Percentiles rank a stretch among this genome's conserved stretches.
These are phyloP conservation scores for Dunckerocampus dactyliophorus DNA, from an alignment of 2,113 vertebrate species.

Conservation along the genomic window DNA sequence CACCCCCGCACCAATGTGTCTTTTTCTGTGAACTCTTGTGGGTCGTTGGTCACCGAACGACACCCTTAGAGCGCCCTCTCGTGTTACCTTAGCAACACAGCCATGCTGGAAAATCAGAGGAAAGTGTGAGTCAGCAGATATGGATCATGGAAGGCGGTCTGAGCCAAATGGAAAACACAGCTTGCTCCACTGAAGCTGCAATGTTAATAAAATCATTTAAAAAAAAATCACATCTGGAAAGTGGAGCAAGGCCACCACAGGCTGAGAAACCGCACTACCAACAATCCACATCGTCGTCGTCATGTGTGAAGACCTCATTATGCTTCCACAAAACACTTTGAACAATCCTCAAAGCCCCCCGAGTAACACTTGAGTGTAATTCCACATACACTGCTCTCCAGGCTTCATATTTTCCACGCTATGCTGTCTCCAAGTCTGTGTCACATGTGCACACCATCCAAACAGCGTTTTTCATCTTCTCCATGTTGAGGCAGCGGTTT, in stretches of 20 bases:
- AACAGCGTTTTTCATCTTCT: no score
- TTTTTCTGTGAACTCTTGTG: no score
- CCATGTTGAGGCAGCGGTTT: no score
- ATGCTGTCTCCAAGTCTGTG: no score
- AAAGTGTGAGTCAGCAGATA: conserved; percentile 3
- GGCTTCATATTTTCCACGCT: conserved; percentile 1
- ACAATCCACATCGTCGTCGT: not conserved
- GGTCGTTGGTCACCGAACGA: no score
- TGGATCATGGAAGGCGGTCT: not conserved
- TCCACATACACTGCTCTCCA: not conserved
- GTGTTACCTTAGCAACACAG: no score
- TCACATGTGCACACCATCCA: not conserved
- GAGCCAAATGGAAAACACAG: not conserved
- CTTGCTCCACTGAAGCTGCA: not conserved
- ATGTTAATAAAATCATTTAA: not conserved
- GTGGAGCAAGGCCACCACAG: not conserved
- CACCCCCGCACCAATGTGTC: no score
- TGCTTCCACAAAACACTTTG: not conserved
- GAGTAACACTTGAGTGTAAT: not conserved
- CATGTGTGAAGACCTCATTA: not conserved
- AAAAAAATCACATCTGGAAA: conserved; percentile 4
- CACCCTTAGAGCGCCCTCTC: no score
- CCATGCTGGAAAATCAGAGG: no score
- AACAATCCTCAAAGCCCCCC: not conserved
- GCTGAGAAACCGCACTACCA: not conserved